These are phyloP conservation scores for Aramus guarauna DNA, from an alignment of 2,113 vertebrate species.

Conservation along the genomic window DNA sequence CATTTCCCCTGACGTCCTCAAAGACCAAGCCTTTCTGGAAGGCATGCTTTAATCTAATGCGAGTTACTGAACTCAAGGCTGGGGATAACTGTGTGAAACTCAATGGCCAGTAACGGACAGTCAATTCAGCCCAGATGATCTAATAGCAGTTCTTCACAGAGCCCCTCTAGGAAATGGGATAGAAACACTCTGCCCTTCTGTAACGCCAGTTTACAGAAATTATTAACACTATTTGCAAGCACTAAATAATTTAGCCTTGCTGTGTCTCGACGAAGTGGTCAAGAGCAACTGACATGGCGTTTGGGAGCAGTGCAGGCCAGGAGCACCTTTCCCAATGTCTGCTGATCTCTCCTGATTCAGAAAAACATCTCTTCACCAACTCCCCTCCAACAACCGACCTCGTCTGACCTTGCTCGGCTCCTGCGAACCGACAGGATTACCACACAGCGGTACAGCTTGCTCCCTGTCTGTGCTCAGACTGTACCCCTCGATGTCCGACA, in stretches of 20 bases:
- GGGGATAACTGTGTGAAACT: neutral
- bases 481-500: neutral
- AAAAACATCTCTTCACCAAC: neutral
- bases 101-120: neutral
- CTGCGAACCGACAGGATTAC: neutral
- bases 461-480: neutral
- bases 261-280: neutral
- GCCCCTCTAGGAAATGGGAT: neutral
- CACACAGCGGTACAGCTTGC: accelerated
- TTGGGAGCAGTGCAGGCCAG: neutral
- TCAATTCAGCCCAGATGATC: neutral
- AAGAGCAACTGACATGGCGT: accelerated
- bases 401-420: neutral
- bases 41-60: neutral
- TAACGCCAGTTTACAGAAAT: neutral
- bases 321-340: neutral
- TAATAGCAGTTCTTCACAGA: neutral
- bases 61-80: neutral
- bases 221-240: neutral
- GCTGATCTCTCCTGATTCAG: neutral
- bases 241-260: neutral
- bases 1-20: neutral
- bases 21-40: conserved; percentile 48
- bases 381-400: neutral
- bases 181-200: neutral